phyloP scores from a whole-genome alignment of 2,797 vertebrate genomes.

The Aselliscus stoliczkanus region DNA sequence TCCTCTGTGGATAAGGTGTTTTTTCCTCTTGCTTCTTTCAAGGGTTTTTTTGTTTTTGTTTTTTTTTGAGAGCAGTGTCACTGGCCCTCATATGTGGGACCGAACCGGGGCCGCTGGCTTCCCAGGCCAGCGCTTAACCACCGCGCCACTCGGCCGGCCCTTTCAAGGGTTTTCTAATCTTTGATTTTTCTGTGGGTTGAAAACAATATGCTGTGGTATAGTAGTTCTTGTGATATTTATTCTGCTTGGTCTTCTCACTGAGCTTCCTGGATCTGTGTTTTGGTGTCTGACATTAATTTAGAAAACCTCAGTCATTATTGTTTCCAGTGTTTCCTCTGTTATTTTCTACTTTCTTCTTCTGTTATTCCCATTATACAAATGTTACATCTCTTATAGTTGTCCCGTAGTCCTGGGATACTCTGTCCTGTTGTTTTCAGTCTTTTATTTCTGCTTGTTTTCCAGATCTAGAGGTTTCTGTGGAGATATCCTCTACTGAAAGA shows the following conservation, averaged over 20 bases:
- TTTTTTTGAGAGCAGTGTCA: too few species aligned
- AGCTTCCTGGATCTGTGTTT: not conserved
- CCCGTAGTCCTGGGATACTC: not conserved
- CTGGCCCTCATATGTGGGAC: too few species aligned
- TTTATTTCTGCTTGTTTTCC: not conserved
- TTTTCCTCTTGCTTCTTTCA: not conserved
- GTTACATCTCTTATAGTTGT: not conserved
- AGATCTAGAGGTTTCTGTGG: not conserved
- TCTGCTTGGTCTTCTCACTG: not conserved
- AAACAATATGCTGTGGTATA: not conserved
- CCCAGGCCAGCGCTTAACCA: too few species aligned
- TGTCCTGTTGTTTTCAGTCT: not conserved
- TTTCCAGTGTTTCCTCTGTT: not conserved
- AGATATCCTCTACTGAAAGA: not conserved
- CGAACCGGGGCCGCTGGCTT: too few species aligned
- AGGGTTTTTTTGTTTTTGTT: too few species aligned
- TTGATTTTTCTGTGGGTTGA: not conserved
- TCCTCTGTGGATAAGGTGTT: not conserved
- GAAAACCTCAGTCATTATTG: not conserved
- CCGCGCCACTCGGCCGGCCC: too few species aligned
- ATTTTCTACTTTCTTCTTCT: not conserved
- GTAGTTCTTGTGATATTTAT: not conserved
- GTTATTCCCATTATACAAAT: not conserved
- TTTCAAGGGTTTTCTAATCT: too few species aligned
- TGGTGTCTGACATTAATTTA: not conserved